A percentile compares a stretch with the other conserved stretches of the same genome.
Evolutionary conservation across 2,797 vertebrate species (phyloP).

Genomic region (Phataginus tetradactyla): DNA sequence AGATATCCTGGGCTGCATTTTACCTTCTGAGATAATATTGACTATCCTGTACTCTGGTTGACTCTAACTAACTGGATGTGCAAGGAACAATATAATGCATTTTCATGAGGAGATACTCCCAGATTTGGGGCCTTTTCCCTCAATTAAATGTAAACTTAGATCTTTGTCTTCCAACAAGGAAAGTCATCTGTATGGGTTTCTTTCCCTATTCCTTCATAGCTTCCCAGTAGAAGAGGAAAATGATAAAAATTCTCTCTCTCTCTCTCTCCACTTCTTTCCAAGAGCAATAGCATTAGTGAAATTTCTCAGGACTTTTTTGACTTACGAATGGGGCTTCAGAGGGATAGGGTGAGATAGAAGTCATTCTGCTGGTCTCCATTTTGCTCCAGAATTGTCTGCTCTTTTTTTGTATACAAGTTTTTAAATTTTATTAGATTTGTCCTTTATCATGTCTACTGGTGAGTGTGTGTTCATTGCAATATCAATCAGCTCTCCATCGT

Average conservation of each 20-base stretch:
- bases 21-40: not conserved
- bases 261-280: not conserved
- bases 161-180: not conserved
- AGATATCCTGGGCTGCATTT: not conserved
- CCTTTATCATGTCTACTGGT: not conserved
- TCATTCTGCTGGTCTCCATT: not conserved
- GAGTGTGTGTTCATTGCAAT: not conserved
- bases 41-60: not conserved
- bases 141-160: not conserved
- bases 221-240: not conserved
- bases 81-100: too few species aligned
- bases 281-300: not conserved
- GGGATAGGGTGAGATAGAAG: not conserved
- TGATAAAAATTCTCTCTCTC: not conserved
- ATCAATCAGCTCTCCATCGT: not conserved
- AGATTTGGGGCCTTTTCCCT: not conserved
- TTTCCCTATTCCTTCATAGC: not conserved
- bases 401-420: not conserved
- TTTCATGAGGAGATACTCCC: not conserved
- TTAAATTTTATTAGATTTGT: not conserved
- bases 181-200: not conserved
- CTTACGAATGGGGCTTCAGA: not conserved
- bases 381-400: not conserved
- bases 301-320: not conserved
- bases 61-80: not conserved